These are phyloP conservation scores for Parapsyche elsis DNA, from an alignment of 1,140 invertebrate genomes.

Conservation along the genomic window DNA sequence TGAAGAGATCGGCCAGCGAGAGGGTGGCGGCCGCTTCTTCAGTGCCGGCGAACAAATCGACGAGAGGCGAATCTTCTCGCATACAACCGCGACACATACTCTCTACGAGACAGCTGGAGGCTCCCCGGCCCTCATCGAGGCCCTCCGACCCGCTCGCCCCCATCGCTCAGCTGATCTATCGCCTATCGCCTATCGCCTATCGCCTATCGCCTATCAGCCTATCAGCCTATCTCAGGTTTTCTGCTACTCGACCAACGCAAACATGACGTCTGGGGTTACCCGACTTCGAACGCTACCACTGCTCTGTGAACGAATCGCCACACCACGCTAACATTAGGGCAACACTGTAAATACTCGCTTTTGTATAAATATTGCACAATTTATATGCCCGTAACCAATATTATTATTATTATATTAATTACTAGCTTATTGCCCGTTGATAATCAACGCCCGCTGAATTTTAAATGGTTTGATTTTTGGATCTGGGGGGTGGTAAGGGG, in stretches of 20 bases:
- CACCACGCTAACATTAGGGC: neutral
- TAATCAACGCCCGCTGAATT: no score
- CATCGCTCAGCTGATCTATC: constrained; percentile 15
- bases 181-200: no score
- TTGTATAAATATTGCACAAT: no score
- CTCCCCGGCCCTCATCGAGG: neutral
- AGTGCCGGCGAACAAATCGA: constrained; percentile 61
- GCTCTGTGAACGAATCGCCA: neutral
- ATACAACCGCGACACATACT: constrained; percentile 64
- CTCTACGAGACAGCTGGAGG: constrained; percentile 25
- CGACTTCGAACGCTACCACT: neutral
- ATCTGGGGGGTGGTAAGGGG: no score
- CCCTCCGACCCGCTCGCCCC: neutral
- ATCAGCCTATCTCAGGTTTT: no score
- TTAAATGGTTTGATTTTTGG: no score
- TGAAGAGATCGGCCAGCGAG: constrained; percentile 59
- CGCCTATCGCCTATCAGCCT: no score
- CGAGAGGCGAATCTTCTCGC: constrained; percentile 58
- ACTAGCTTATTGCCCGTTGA: no score
- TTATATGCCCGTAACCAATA: no score
- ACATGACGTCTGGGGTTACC: constrained; percentile 51
- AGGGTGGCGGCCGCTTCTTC: constrained; percentile 58
- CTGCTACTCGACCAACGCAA: constrained; percentile 55
- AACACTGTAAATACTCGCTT: no score
- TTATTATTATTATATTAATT: no score